phyloP scores from a whole-genome alignment of 2,888 invertebrate genomes.

The Bursaphelenchus okinawaensis region DNA sequence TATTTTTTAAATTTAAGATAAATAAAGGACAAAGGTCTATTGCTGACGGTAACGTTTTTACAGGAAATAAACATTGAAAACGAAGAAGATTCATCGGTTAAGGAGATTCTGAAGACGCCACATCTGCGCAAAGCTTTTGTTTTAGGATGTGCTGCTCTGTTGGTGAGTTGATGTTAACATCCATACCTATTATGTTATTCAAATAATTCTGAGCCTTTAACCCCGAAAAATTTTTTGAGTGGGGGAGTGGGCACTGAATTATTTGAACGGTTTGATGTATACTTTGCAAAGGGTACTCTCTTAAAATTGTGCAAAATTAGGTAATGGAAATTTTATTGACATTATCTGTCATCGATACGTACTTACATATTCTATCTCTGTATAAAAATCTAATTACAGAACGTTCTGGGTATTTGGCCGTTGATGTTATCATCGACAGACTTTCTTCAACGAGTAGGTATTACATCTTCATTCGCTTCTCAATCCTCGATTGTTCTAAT shows the following conservation, averaged over 20 bases:
- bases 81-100: constrained; percentile 9
- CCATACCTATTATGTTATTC: not conserved
- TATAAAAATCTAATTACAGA: constrained; percentile 24
- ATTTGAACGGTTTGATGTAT: not conserved
- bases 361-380: too few relatives aligned
- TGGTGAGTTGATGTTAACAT: not conserved
- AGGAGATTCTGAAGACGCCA: constrained; percentile 30
- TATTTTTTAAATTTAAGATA: too few relatives aligned
- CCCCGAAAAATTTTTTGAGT: not conserved
- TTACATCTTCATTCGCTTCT: constrained; percentile 28
- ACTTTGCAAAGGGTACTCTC: not conserved
- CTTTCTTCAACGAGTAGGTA: constrained; percentile 29
- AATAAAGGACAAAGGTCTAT: too few relatives aligned
- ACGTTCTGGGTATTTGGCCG: constrained; percentile 42
- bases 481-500: constrained; percentile 42
- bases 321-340: too few relatives aligned
- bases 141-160: constrained; percentile 23
- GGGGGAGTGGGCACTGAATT: too few relatives aligned
- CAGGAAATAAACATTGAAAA: constrained; percentile 35
- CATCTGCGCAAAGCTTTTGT: constrained; percentile 40
- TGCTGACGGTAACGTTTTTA: not conserved
- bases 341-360: too few relatives aligned
- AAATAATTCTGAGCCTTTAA: too few relatives aligned
- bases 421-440: constrained; percentile 39
- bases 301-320: not conserved